A percentile compares a stretch with the other conserved stretches of the same genome.
Evolutionary conservation across 2,797 vertebrate species (phyloP).

Genomic region (Parambassis ranga): DNA sequence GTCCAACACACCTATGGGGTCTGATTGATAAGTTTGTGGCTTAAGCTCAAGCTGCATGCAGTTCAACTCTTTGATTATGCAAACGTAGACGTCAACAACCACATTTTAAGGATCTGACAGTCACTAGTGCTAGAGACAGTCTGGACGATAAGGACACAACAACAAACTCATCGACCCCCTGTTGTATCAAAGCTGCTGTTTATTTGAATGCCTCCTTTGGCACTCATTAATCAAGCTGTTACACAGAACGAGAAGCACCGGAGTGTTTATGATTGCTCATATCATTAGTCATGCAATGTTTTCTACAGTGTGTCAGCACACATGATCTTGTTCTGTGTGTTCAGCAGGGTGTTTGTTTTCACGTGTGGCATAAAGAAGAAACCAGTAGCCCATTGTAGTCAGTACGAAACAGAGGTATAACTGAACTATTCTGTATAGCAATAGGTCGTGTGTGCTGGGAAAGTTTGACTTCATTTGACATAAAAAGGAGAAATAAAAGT

Average conservation of each 20-base stretch:
- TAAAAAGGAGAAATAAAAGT: background rate
- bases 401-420: conserved; percentile 2
- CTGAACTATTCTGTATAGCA: background rate
- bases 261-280: conserved; percentile 3
- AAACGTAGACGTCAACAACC: too few species aligned
- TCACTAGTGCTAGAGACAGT: too few species aligned
- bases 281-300: background rate
- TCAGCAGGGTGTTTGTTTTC: conserved; percentile 2
- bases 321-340: background rate
- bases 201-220: background rate
- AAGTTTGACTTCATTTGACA: background rate
- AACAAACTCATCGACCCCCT: too few species aligned
- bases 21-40: too few species aligned
- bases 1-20: too few species aligned
- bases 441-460: too few species aligned
- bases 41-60: too few species aligned
- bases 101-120: too few species aligned
- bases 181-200: too few species aligned
- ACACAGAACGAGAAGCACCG: too few species aligned
- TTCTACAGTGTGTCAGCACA: background rate
- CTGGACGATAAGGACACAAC: too few species aligned
- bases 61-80: too few species aligned
- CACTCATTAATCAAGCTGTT: background rate
- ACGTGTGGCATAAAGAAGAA: conserved; percentile 14
- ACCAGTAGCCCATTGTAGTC: conserved; percentile 18